Evolutionary conservation across 2,113 vertebrate genomes (phyloP).

Genomic region (Cololabis saira): DNA sequence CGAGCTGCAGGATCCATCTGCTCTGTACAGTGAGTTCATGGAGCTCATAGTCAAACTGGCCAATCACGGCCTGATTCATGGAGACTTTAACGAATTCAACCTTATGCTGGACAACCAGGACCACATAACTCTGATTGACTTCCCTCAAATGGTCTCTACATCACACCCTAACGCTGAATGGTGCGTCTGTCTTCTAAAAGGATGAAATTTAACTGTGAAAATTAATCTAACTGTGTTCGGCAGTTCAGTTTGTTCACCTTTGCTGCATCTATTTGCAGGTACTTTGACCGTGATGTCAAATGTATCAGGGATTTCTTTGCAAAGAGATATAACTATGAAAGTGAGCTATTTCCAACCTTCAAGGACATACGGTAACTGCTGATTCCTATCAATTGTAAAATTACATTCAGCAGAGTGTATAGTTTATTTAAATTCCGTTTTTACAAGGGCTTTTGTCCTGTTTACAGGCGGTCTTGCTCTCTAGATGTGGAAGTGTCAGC

Average conservation of each 20-base stretch:
- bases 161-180: constrained; percentile 96
- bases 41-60: constrained; percentile 94
- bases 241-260: neutral
- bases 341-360: constrained; percentile 93
- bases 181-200: constrained; percentile 69
- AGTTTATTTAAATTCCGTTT: no score
- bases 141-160: constrained; percentile 98
- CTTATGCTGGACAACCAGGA: constrained; percentile 92
- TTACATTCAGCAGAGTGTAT: neutral
- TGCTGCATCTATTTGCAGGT: constrained; percentile 78
- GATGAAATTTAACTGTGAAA: neutral
- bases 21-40: constrained; percentile 94
- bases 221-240: neutral
- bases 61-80: constrained; percentile 95
- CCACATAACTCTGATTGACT: constrained; percentile 95
- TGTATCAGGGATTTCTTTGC: constrained; percentile 94
- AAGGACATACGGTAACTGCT: constrained; percentile 88
- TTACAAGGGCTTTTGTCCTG: neutral
- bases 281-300: constrained; percentile 97
- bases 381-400: neutral
- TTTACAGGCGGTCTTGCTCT: constrained; percentile 83
- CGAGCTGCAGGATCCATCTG: constrained; percentile 88
- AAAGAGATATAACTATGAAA: constrained; percentile 91
- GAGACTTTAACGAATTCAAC: constrained; percentile 99
- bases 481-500: constrained; percentile 92